Conservation (phyloP, 2,797 vertebrate species). For the Hirundo rustica region DNA sequence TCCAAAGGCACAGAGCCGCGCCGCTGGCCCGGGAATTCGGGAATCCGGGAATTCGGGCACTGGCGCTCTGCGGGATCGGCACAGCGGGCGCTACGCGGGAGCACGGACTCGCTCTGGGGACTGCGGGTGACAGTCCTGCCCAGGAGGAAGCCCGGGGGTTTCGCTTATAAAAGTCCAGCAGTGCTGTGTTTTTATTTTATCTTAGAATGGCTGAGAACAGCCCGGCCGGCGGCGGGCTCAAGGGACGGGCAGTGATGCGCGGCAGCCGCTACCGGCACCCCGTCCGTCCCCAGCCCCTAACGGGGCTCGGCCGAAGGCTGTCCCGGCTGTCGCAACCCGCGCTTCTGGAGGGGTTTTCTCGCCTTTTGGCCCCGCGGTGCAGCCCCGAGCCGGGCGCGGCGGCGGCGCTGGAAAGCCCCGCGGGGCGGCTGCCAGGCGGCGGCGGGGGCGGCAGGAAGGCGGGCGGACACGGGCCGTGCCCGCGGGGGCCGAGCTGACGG, state of each 20-base stretch:
- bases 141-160: accelerated
- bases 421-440: slow-evolving; percentile 4
- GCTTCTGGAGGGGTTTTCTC: background rate
- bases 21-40: background rate
- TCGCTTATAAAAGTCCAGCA: accelerated
- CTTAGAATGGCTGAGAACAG: accelerated
- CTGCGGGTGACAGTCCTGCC: background rate
- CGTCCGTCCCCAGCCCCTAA: background rate
- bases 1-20: background rate
- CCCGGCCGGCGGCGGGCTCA: accelerated
- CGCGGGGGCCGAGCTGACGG: background rate
- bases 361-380: background rate
- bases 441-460: slow-evolving; percentile 26
- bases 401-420: slow-evolving; percentile 22
- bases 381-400: background rate
- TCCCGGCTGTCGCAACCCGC: background rate
- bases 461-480: background rate
- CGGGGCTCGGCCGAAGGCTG: background rate
- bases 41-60: background rate
- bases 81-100: background rate
- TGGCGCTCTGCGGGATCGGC: background rate
- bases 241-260: accelerated
- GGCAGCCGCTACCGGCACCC: background rate
- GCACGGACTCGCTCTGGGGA: background rate
- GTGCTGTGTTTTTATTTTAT: accelerated